Base-by-base conservation (phyloP, 2,797 vertebrate species). In the Bryconaethiops microstoma region DNA sequence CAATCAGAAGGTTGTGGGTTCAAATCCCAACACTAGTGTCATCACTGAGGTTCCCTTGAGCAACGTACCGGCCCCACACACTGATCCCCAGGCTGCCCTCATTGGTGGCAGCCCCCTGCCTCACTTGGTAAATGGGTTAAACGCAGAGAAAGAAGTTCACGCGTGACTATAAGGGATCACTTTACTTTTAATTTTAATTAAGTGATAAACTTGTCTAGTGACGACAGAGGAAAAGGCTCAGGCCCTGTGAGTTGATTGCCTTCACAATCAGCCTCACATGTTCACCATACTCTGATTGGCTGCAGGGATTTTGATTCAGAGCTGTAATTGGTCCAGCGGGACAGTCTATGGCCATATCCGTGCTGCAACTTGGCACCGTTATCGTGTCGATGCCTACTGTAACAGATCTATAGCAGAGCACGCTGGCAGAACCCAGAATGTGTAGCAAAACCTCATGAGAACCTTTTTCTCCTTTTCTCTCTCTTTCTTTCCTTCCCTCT, bases 281-380 rank as follows among this genome's bases (percentile, higher is more conserved):
- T 35, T 39, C 52, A 54, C 54, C 78, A 81, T 68, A 57, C 83
- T 81, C 77, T 75, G 86, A 91, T 89, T 87, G 82, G 86, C 85
- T 75, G 64, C 59, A 23, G 50, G 62, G 21, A 50, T 59, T 25
- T 29, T 40, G 48, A 76, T 71, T 64, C 35, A 14, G 35, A 62
- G 69, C 48, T 55, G 19, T 19, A 77, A 85, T 82, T 82, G 80
- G 77, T 63, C 74, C 57, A 29, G 13, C 16, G 60, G 52, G 63
- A 84, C 55, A 74, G 79, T 75, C 75, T 86, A 76, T 84, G 73
- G 69, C 68, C 69, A 82, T 78, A 74, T 73, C 81, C 69, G 54
- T 64, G 57, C 64, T 69, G 67, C 60, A 57, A 78, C 81, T 78
- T 78, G 76, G 81, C 81, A 60, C 25, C 13, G 76, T 45, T 78